A percentile compares a stretch with the other conserved stretches of the same genome.
Evolutionary conservation across 2,888 invertebrate species (phyloP).

Genomic region (Parnassius smintheus): DNA sequence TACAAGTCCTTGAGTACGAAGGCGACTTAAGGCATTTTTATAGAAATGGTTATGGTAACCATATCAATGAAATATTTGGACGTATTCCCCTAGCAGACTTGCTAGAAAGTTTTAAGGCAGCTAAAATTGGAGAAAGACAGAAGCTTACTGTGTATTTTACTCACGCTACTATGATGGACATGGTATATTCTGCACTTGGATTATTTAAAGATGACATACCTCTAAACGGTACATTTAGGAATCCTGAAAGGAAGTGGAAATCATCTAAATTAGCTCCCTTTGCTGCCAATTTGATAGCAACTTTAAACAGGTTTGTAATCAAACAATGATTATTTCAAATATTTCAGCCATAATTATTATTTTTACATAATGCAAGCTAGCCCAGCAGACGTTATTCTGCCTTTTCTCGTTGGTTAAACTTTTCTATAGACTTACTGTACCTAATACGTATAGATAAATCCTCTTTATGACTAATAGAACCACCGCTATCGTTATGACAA

Average conservation of each 20-base stretch:
- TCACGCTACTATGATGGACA: slow-evolving; percentile 83
- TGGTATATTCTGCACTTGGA: slow-evolving; percentile 84
- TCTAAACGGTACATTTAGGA: slow-evolving; percentile 82
- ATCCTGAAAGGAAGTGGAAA: slow-evolving; percentile 83
- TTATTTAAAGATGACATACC: slow-evolving; percentile 82
- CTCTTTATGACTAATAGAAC: too few relatives aligned
- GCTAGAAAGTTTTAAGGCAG: slow-evolving; percentile 73
- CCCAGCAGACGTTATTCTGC: too few relatives aligned
- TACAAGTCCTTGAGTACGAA: slow-evolving; percentile 86
- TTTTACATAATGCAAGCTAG: too few relatives aligned
- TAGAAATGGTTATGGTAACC: slow-evolving; percentile 65
- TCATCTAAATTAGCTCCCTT: slow-evolving; percentile 85
- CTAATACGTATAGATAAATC: too few relatives aligned
- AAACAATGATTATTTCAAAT: background rate
- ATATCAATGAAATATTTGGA: slow-evolving; percentile 82
- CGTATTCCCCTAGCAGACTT: slow-evolving; percentile 86
- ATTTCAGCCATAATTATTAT: too few relatives aligned
- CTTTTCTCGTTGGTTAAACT: too few relatives aligned
- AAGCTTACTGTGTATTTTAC: slow-evolving; percentile 85
- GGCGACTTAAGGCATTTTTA: slow-evolving; percentile 88
- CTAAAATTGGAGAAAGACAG: slow-evolving; percentile 51
- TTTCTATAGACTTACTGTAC: too few relatives aligned
- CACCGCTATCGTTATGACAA: too few relatives aligned
- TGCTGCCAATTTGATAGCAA: slow-evolving; percentile 85
- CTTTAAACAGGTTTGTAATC: slow-evolving; percentile 83